These are phyloP conservation scores for Clunio marinus DNA, from an alignment of 2,888 invertebrate genomes.

Conservation along the genomic window DNA sequence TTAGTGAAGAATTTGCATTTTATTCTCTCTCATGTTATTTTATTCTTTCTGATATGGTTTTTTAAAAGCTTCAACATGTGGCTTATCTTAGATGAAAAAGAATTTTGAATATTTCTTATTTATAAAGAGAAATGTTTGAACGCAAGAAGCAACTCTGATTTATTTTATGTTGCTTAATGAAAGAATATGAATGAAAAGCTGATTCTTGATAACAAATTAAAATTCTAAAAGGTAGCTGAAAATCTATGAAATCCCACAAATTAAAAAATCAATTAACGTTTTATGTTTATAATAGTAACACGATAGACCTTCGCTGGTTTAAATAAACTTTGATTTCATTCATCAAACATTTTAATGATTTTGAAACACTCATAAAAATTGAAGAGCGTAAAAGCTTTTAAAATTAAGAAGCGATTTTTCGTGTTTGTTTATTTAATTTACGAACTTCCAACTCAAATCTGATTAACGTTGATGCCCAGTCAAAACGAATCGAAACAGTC, in stretches of 20 bases:
- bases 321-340: not conserved
- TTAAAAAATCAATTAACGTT: not conserved
- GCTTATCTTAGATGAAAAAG: not conserved
- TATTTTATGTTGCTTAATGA: too few species aligned
- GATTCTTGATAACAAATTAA: too few species aligned
- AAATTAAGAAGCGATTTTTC: not conserved
- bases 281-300: not conserved
- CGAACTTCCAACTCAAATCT: too few species aligned
- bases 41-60: slow-evolving; percentile 24
- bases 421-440: too few species aligned
- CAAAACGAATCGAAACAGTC: too few species aligned
- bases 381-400: not conserved
- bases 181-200: too few species aligned
- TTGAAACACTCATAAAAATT: not conserved
- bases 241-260: too few species aligned
- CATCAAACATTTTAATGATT: not conserved
- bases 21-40: too few species aligned
- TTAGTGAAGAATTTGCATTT: slow-evolving; percentile 12
- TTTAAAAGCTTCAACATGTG: not conserved
- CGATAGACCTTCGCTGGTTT: not conserved
- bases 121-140: too few species aligned
- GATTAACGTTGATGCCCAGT: too few species aligned
- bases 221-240: too few species aligned
- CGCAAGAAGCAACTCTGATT: too few species aligned
- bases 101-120: not conserved